A percentile compares a stretch with the other conserved stretches of the same genome.
Conservation (phyloP, 64 coral and sea anemone genomes). For the Pocillopora damicornis region DNA sequence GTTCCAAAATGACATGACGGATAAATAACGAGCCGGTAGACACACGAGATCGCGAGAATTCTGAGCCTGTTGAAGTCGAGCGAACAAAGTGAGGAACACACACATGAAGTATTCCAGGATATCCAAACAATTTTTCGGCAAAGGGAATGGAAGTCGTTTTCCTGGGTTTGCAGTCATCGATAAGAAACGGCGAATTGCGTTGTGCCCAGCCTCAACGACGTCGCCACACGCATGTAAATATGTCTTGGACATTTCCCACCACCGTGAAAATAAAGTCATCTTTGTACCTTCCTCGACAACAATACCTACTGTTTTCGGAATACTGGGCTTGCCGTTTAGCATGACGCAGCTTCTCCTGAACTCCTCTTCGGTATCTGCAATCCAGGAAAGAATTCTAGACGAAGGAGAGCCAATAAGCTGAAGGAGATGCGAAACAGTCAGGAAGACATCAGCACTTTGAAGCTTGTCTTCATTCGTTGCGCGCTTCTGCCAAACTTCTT, state of each 20-base stretch:
- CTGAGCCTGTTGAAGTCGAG: constrained; percentile 25
- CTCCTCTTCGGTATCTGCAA: constrained; percentile 37
- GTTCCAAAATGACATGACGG: constrained; percentile 56
- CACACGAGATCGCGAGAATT: constrained; percentile 18
- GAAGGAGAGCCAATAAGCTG: constrained; percentile 22
- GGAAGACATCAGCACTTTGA: constrained; percentile 56
- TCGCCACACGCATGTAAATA: constrained; percentile 46
- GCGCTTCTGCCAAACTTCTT: constrained; percentile 40
- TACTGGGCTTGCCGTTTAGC: background rate
- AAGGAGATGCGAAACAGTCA: constrained; percentile 58
- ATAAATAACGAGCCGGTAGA: constrained; percentile 74
- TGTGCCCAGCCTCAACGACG: constrained; percentile 40
- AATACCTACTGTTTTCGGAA: constrained; percentile 29
- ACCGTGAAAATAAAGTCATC: constrained; percentile 42
- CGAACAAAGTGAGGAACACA: constrained; percentile 57
- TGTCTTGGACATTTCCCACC: constrained; percentile 49
- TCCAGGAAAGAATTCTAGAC: background rate
- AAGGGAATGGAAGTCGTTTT: constrained; percentile 40
- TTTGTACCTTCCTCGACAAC: background rate
- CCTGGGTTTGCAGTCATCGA: constrained; percentile 33
- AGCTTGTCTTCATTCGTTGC: background rate
- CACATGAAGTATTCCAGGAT: constrained; percentile 80
- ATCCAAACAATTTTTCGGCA: constrained; percentile 58
- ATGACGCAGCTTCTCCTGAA: background rate
- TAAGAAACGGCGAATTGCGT: constrained; percentile 52